Evolutionary conservation across 2,113 vertebrate species (phyloP).

Genomic region (Globicephala melas): DNA sequence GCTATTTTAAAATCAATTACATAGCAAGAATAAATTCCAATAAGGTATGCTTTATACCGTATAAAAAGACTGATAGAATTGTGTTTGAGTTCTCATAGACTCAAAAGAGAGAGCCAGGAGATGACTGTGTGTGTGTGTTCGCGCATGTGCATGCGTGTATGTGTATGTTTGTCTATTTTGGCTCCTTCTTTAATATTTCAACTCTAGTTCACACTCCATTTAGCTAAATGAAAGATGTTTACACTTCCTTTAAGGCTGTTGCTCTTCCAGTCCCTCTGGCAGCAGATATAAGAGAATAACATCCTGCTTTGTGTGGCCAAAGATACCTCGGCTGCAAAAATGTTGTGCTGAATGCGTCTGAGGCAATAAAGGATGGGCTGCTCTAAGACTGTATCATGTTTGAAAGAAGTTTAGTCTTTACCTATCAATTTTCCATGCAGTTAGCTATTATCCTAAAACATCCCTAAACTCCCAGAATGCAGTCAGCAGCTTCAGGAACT

Average conservation of each 20-base stretch:
- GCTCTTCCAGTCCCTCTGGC: slow-evolving; percentile 56
- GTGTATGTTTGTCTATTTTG: background rate
- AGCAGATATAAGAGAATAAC: slow-evolving; percentile 50
- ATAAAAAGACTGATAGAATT: background rate
- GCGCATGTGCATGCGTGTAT: background rate
- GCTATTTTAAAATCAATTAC: background rate
- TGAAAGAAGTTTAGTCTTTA: background rate
- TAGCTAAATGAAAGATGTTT: slow-evolving; percentile 68
- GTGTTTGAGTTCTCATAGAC: background rate
- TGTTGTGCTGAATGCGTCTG: background rate
- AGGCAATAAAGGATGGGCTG: slow-evolving; percentile 18
- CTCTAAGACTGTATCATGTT: background rate
- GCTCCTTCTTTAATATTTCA: slow-evolving; percentile 29
- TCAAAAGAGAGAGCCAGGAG: background rate
- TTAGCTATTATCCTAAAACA: background rate
- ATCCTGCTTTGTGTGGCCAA: slow-evolving; percentile 47
- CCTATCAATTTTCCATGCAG: background rate
- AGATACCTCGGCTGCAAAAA: background rate
- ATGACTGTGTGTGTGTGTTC: background rate
- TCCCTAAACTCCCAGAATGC: background rate
- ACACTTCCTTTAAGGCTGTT: slow-evolving; percentile 48
- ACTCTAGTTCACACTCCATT: slow-evolving; percentile 58
- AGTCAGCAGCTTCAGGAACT: background rate
- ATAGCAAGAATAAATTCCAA: background rate
- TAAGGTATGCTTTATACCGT: background rate